phyloP scores from a whole-genome alignment of 2,888 invertebrate species.

The Campoletis raptor region DNA sequence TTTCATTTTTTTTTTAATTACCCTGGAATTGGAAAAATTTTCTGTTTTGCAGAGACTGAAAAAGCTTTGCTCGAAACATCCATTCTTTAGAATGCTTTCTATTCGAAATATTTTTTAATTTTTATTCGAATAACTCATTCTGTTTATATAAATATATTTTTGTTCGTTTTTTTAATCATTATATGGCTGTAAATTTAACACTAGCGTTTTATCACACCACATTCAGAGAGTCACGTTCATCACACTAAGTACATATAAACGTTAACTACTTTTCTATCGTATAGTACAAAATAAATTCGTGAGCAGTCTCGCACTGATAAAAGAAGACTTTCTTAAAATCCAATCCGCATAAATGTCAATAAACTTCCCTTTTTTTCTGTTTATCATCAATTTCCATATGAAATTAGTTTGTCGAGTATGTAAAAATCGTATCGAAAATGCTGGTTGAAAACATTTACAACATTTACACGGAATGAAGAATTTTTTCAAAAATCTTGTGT shows the following conservation, averaged over 20 bases:
- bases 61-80: not conserved
- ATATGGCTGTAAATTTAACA: conserved; percentile 28
- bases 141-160: conserved; percentile 3
- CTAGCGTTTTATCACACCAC: conserved; percentile 45
- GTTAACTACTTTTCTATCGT: conserved; percentile 31
- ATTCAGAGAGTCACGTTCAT: conserved; percentile 39
- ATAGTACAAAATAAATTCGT: conserved; percentile 60
- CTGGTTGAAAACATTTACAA: not conserved
- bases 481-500: not conserved
- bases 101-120: not conserved
- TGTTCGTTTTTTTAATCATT: conserved; percentile 30
- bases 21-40: not conserved
- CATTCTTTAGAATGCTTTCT: not conserved
- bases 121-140: not conserved
- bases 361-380: not conserved
- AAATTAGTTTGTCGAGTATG: not conserved
- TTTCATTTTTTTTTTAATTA: not conserved
- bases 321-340: conserved; percentile 17
- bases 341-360: not conserved
- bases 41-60: not conserved
- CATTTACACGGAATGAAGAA: not conserved
- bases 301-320: conserved; percentile 23
- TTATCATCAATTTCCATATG: not conserved
- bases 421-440: not conserved
- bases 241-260: conserved; percentile 28